Conservation (phyloP, 2,113 vertebrate species). For the Nannospalax galili region DNA sequence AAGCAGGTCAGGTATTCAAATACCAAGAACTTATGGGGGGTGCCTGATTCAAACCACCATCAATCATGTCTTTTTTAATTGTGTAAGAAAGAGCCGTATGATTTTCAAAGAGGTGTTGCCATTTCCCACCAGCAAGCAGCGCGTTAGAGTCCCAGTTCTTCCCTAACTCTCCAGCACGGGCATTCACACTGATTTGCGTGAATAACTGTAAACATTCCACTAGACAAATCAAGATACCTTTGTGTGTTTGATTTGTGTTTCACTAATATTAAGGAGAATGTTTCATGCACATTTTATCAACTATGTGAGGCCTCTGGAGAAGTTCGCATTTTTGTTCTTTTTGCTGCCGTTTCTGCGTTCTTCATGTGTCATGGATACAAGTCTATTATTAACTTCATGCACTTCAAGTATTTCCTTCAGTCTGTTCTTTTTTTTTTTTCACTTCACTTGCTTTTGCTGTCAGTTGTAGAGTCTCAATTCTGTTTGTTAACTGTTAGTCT, state of each 20-base stretch:
- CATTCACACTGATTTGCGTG: too few relatives aligned
- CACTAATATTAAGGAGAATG: background rate
- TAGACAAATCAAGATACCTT: background rate
- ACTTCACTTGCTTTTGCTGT: background rate
- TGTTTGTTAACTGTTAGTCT: constrained; percentile 1
- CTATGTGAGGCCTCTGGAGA: background rate
- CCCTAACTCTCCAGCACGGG: background rate
- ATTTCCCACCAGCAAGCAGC: background rate
- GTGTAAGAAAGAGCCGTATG: background rate
- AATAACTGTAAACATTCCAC: background rate
- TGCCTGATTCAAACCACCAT: too few relatives aligned
- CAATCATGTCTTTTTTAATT: background rate
- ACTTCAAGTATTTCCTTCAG: background rate
- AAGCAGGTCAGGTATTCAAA: too few relatives aligned
- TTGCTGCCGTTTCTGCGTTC: background rate
- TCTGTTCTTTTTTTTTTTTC: background rate
- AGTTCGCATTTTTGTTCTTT: background rate
- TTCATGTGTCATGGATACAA: background rate
- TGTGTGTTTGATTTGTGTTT: background rate
- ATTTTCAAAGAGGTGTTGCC: background rate
- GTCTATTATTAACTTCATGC: background rate
- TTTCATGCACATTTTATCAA: background rate
- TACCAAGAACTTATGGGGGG: too few relatives aligned
- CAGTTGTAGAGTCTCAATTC: background rate
- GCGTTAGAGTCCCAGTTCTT: background rate